Evolutionary conservation across 1,140 invertebrate genomes (phyloP).

Genomic region (Brachionus sp.): DNA sequence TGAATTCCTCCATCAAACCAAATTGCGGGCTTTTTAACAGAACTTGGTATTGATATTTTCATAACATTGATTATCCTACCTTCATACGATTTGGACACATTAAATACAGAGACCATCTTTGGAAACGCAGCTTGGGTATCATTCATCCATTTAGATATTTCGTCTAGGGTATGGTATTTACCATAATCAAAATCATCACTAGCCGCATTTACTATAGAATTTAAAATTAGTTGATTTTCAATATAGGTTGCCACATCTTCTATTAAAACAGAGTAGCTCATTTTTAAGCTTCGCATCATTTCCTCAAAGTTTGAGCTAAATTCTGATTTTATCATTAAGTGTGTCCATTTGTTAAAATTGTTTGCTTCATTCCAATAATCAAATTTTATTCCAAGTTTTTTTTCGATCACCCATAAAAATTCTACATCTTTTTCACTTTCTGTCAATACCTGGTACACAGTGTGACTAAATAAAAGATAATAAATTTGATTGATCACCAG

Average conservation of each 20-base stretch:
- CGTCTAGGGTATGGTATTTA: constrained; percentile 47
- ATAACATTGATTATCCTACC: background rate
- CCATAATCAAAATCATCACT: constrained; percentile 47
- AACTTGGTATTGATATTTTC: constrained; percentile 18
- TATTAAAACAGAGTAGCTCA: background rate
- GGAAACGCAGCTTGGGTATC: background rate
- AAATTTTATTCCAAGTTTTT: constrained; percentile 9
- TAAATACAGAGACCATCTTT: constrained; percentile 7
- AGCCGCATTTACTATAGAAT: background rate
- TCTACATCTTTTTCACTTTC: background rate
- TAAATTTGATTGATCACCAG: background rate
- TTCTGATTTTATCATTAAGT: constrained; percentile 15
- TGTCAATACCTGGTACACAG: background rate
- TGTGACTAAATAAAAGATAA: background rate
- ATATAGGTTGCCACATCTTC: background rate
- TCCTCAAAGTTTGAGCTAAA: background rate
- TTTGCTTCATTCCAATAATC: constrained; percentile 32
- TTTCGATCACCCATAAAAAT: background rate
- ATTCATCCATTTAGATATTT: constrained; percentile 37
- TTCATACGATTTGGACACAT: constrained; percentile 26
- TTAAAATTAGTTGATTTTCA: constrained; percentile 4
- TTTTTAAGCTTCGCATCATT: background rate
- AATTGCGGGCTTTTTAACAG: constrained; percentile 15
- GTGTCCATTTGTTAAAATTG: background rate
- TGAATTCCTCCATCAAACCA: constrained; percentile 41